phyloP scores from a whole-genome alignment of 1,140 invertebrate species.

The Drosophila parabipectinata region DNA sequence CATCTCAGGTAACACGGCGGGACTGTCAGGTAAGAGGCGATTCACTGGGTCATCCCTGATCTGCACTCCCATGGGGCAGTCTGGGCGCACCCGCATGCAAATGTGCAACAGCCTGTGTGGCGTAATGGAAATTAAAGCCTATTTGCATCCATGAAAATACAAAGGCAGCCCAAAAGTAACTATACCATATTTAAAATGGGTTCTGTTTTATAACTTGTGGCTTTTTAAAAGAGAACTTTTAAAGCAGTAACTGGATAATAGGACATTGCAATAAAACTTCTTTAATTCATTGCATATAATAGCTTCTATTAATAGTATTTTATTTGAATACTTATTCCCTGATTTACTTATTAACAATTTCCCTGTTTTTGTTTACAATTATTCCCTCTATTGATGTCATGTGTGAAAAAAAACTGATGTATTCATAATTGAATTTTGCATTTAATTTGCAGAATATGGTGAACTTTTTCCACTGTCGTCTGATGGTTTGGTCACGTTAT shows the following conservation, averaged over 20 bases:
- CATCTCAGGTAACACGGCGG: conserved; percentile 16
- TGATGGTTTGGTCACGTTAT: conserved; percentile 44
- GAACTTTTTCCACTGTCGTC: conserved; percentile 43
- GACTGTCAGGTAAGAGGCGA: neutral
- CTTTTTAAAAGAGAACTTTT: neutral
- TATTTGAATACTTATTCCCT: no score
- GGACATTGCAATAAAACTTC: no score
- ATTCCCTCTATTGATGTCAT: conserved; percentile 6
- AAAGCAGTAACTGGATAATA: no score
- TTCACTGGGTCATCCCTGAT: conserved; percentile 1
- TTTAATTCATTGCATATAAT: no score
- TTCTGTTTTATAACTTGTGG: neutral
- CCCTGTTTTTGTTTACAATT: neutral
- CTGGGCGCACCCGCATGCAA: conserved; percentile 26
- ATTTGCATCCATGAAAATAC: conserved; percentile 18
- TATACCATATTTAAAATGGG: neutral
- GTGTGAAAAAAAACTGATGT: conserved; percentile 2
- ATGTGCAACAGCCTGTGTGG: conserved; percentile 39
- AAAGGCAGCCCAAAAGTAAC: neutral
- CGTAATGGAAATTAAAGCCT: conserved; percentile 27
- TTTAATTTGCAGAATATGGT: conserved; percentile 27
- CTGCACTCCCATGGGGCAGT: conserved; percentile 8
- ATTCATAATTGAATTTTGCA: conserved; percentile 23
- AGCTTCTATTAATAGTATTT: no score
- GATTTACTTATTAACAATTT: no score